Percentiles rank a stretch among this genome's conserved stretches.
phyloP scores from a whole-genome alignment of 2,888 invertebrate genomes.

The Eledona agricola region DNA sequence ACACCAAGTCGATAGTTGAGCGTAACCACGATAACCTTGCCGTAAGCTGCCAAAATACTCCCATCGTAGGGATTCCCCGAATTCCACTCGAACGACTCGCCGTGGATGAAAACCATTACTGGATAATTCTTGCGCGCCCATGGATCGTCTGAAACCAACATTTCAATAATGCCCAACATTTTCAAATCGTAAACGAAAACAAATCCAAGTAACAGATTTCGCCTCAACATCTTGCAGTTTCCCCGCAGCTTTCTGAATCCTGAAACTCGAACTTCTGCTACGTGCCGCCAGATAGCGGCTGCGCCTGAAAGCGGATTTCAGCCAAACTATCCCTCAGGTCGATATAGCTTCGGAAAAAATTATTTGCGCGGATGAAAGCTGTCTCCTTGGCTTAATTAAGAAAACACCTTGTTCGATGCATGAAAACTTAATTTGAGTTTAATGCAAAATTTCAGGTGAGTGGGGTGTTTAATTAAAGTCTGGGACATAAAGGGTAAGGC shows the following conservation, averaged over 20 bases:
- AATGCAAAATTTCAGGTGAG: constrained; percentile 23
- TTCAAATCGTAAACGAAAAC: no score
- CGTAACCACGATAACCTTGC: constrained; percentile 86
- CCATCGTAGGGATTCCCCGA: constrained; percentile 98
- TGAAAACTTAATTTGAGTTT: constrained; percentile 19
- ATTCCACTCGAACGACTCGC: constrained; percentile 96
- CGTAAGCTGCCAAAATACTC: constrained; percentile 89
- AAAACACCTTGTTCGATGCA: no score
- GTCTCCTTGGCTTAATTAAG: no score
- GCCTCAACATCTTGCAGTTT: not conserved
- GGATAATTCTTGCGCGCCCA: constrained; percentile 72
- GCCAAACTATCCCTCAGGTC: constrained; percentile 22
- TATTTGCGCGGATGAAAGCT: no score
- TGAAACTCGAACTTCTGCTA: constrained; percentile 22
- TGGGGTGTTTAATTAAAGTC: constrained; percentile 20
- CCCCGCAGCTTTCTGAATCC: not conserved
- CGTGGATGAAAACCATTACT: constrained; percentile 92
- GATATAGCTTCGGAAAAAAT: constrained; percentile 14
- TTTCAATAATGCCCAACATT: not conserved
- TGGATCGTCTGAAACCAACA: constrained; percentile 38
- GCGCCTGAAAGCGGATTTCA: constrained; percentile 3
- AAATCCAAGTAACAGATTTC: no score
- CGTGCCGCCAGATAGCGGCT: constrained; percentile 22
- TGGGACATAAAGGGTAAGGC: constrained; percentile 7
- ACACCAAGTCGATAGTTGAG: constrained; percentile 85